Percentiles rank a stretch among this genome's conserved stretches.
These are phyloP conservation scores for Heptranchias perlo DNA, from an alignment of 2,113 vertebrate genomes.

Conservation along the genomic window DNA sequence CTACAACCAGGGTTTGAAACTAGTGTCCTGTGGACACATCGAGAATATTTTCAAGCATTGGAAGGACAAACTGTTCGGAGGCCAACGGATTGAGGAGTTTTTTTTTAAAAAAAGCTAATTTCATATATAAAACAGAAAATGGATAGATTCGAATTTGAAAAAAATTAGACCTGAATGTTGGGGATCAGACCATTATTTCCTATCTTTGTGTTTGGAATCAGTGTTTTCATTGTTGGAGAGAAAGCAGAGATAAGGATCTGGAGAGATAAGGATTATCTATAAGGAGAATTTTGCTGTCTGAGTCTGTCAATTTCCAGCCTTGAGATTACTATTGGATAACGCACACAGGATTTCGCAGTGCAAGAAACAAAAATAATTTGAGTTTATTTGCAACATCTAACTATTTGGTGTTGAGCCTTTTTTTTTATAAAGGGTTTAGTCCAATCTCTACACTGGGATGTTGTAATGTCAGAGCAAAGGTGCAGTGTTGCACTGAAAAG, in stretches of 20 bases:
- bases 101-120: too few species aligned
- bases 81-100: too few species aligned
- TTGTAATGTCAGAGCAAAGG: background rate
- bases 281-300: background rate
- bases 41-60: too few species aligned
- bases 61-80: too few species aligned
- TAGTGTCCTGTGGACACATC: too few species aligned
- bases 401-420: background rate
- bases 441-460: background rate
- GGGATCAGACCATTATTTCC: background rate
- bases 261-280: background rate
- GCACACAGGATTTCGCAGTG: background rate
- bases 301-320: background rate
- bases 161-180: background rate
- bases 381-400: background rate
- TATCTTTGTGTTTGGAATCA: background rate
- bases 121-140: too few species aligned
- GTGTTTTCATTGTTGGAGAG: background rate
- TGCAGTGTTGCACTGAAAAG: background rate
- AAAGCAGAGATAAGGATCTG: background rate
- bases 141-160: background rate
- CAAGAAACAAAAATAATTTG: background rate
- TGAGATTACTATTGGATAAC: background rate
- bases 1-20: too few species aligned
- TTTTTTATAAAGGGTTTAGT: background rate